Conservation (phyloP, 2,797 vertebrate species). For the Neosalanx taihuensis region DNA sequence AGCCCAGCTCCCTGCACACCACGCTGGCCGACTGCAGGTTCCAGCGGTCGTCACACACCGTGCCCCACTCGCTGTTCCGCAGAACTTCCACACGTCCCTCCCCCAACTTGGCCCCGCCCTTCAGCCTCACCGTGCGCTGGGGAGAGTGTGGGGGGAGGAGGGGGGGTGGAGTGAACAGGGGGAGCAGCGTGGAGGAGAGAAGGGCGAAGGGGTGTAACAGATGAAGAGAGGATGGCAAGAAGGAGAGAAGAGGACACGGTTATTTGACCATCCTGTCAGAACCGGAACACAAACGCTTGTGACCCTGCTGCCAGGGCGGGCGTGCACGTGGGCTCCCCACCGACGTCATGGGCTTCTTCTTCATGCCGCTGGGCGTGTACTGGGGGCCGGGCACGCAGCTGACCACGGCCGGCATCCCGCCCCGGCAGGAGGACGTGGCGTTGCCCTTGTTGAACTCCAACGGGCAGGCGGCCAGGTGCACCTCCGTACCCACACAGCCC, state of each 20-base stretch:
- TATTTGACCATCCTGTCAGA: neutral
- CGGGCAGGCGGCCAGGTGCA: constrained; percentile 88
- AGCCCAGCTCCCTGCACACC: constrained; percentile 94
- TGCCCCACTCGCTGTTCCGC: constrained; percentile 86
- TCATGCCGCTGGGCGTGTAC: constrained; percentile 66
- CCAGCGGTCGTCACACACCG: constrained; percentile 93
- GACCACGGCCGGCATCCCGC: constrained; percentile 81
- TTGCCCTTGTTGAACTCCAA: constrained; percentile 85
- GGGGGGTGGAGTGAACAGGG: neutral
- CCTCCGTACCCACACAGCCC: constrained; percentile 83
- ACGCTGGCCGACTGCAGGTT: constrained; percentile 88
- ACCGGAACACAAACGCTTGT: neutral
- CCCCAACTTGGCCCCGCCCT: constrained; percentile 82
- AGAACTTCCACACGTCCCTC: constrained; percentile 94
- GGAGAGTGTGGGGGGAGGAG: neutral
- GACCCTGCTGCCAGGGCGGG: no score
- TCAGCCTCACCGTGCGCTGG: constrained; percentile 83
- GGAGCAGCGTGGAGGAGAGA: neutral
- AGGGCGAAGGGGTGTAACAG: neutral
- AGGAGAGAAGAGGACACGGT: neutral
- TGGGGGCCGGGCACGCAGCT: constrained; percentile 86
- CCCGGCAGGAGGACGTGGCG: constrained; percentile 69
- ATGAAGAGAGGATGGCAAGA: neutral
- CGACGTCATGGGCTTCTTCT: constrained; percentile 78
- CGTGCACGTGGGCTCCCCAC: constrained; percentile 48